phyloP scores from a whole-genome alignment of 2,888 invertebrate species.

The Drosophila hamatofila region DNA sequence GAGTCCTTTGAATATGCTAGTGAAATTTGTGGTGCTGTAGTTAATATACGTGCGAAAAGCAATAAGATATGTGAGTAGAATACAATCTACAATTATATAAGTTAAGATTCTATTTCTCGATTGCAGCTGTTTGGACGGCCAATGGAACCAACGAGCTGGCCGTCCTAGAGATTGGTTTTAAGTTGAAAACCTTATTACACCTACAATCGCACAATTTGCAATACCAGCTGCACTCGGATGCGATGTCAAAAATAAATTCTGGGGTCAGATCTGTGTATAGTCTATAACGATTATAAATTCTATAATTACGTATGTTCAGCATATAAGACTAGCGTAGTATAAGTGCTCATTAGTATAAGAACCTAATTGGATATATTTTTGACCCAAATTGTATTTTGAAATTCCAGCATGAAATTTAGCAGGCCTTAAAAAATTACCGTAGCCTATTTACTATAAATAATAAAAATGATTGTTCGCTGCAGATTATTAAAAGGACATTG shows the following conservation, averaged over 20 bases:
- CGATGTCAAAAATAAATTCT: slow-evolving; percentile 64
- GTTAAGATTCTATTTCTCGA: not conserved
- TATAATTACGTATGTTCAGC: slow-evolving; percentile 26
- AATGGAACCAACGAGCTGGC: slow-evolving; percentile 62
- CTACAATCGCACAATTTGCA: slow-evolving; percentile 64
- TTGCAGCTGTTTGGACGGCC: slow-evolving; percentile 68
- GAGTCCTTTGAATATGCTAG: slow-evolving; percentile 62
- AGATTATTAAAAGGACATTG: slow-evolving; percentile 4
- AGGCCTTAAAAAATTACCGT: slow-evolving; percentile 2
- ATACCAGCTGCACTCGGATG: slow-evolving; percentile 72
- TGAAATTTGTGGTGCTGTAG: slow-evolving; percentile 70
- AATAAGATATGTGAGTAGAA: slow-evolving; percentile 66
- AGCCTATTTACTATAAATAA: not conserved
- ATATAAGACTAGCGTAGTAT: slow-evolving; percentile 30
- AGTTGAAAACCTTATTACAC: slow-evolving; percentile 60
- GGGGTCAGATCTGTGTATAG: slow-evolving; percentile 87
- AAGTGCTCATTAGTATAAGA: slow-evolving; percentile 27
- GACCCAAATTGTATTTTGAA: slow-evolving; percentile 51
- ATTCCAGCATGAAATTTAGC: slow-evolving; percentile 36
- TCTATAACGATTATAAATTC: slow-evolving; percentile 48
- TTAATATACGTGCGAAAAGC: slow-evolving; percentile 82
- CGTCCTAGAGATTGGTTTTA: slow-evolving; percentile 70
- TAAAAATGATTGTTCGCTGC: slow-evolving; percentile 24
- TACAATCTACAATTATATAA: not conserved
- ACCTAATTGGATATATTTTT: slow-evolving; percentile 15